phyloP scores from a whole-genome alignment of 2,797 vertebrate species.

The Acrossocheilus wenchowensis region DNA sequence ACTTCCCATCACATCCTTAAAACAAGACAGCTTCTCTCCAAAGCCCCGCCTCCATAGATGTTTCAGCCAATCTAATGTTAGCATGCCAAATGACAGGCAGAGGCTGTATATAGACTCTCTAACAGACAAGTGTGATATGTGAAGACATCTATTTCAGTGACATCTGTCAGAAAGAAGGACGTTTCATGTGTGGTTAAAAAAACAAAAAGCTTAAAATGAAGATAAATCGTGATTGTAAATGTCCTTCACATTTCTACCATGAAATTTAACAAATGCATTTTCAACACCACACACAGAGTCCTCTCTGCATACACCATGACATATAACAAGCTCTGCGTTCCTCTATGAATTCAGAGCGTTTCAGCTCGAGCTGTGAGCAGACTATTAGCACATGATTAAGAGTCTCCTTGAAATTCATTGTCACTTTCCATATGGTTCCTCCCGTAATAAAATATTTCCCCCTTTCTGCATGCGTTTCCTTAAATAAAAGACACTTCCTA shows the following conservation, averaged over 20 bases:
- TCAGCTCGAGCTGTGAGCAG: not conserved
- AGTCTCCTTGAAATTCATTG: conserved; percentile 43
- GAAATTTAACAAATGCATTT: not conserved
- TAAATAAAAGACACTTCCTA: conserved; percentile 27
- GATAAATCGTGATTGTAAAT: not conserved
- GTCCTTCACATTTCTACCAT: not conserved
- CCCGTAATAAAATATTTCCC: conserved; percentile 20
- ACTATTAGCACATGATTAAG: conserved; percentile 43
- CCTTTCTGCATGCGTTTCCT: not conserved
- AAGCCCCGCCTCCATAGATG: not conserved
- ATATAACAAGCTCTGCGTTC: conserved; percentile 11
- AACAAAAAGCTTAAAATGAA: not conserved
- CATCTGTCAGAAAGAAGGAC: not conserved
- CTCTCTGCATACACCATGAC: conserved; percentile 3
- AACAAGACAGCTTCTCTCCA: not conserved
- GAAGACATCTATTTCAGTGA: not conserved
- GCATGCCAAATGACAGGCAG: not conserved
- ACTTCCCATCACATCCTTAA: not conserved
- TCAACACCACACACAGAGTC: not conserved
- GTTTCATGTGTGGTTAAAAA: not conserved
- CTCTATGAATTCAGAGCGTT: conserved; percentile 22
- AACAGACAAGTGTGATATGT: not conserved
- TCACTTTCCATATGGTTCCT: conserved; percentile 43
- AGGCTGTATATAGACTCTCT: not conserved
- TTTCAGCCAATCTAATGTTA: not conserved